Percentiles rank a stretch among this genome's conserved stretches.
Evolutionary conservation across 2,113 vertebrate genomes (phyloP).

Genomic region (Pluvianellus socialis): DNA sequence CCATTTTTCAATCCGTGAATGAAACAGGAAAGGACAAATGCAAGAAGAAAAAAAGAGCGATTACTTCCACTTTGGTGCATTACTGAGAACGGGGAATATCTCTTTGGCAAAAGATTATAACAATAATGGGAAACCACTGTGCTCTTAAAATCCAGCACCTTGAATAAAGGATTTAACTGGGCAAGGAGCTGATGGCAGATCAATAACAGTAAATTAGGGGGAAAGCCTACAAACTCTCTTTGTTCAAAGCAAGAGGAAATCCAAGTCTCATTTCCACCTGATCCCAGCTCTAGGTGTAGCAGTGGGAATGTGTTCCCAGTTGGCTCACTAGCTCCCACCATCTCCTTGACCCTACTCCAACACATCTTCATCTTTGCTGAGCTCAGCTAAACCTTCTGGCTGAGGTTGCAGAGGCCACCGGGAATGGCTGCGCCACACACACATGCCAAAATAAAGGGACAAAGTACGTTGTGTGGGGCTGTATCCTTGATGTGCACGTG

Average conservation of each 20-base stretch:
- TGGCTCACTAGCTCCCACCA: neutral
- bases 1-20: slow-evolving; percentile 76
- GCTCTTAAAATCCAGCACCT: slow-evolving; percentile 25
- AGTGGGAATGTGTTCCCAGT: neutral
- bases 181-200: slow-evolving; percentile 57
- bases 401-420: neutral
- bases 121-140: slow-evolving; percentile 58
- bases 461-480: neutral
- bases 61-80: slow-evolving; percentile 75
- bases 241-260: slow-evolving; percentile 18
- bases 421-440: neutral
- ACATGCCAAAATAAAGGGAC: slow-evolving; percentile 43
- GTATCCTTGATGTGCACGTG: neutral
- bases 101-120: slow-evolving; percentile 57
- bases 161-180: slow-evolving; percentile 50
- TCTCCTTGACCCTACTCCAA: neutral
- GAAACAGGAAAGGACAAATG: slow-evolving; percentile 75
- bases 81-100: slow-evolving; percentile 60
- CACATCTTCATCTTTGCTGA: neutral
- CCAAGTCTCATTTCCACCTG: neutral
- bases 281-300: neutral
- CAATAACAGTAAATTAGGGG: slow-evolving; percentile 38
- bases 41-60: slow-evolving; percentile 68
- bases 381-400: neutral
- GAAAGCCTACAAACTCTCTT: slow-evolving; percentile 20